Conservation (phyloP, 2,113 vertebrate genomes). For the Anguilla rostrata region DNA sequence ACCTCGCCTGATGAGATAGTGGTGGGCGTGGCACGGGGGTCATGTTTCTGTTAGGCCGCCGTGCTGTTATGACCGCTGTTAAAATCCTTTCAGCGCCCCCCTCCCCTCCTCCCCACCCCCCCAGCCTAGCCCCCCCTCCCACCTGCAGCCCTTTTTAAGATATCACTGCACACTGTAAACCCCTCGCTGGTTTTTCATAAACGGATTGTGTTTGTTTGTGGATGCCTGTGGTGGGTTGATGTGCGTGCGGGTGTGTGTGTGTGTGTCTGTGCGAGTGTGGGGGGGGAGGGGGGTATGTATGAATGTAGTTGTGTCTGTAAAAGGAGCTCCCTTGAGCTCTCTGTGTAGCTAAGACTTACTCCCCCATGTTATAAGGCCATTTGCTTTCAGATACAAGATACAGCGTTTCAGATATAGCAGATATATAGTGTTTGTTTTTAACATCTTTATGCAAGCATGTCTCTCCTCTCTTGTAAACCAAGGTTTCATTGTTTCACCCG, state of each 20-base stretch:
- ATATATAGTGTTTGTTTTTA: slow-evolving; percentile 24
- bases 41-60: background rate
- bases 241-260: background rate
- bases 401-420: background rate
- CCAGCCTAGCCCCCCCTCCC: too few relatives aligned
- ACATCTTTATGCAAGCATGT: slow-evolving; percentile 24
- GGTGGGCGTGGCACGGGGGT: background rate
- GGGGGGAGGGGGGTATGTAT: background rate
- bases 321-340: slow-evolving; percentile 23
- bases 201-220: background rate
- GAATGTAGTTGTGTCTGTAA: background rate
- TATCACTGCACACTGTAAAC: too few relatives aligned
- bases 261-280: background rate
- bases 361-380: slow-evolving; percentile 37
- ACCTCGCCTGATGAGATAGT: background rate
- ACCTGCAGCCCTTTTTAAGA: too few relatives aligned
- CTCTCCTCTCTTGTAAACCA: background rate
- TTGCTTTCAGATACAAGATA: slow-evolving; percentile 24
- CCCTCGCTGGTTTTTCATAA: too few relatives aligned
- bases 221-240: background rate
- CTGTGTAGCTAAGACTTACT: slow-evolving; percentile 41
- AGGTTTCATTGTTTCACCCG: background rate
- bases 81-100: background rate
- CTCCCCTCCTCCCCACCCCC: too few relatives aligned
- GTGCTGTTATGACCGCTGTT: background rate